A percentile compares a stretch with the other conserved stretches of the same genome.
Conservation (phyloP, 2,888 invertebrate species). For the Plusia festucae region DNA sequence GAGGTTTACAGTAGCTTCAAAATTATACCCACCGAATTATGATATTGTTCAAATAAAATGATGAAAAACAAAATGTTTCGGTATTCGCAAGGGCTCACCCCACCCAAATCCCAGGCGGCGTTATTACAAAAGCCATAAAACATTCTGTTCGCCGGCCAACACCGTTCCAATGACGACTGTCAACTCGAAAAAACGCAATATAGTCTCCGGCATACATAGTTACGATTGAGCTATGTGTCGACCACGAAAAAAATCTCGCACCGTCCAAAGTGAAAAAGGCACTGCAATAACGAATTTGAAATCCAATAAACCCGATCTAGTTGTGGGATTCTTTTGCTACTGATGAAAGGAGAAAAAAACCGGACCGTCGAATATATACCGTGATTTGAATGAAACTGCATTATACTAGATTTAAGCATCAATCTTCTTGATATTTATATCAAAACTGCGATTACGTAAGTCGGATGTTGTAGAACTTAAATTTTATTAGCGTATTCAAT, state of each 20-base stretch:
- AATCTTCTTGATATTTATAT: not conserved
- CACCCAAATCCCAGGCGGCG: slow-evolving; percentile 47
- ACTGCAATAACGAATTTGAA: slow-evolving; percentile 84
- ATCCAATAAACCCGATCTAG: slow-evolving; percentile 77
- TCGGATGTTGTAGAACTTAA: too few relatives aligned
- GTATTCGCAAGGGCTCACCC: not conserved
- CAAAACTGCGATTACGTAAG: too few relatives aligned
- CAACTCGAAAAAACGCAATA: slow-evolving; percentile 78
- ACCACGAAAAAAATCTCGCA: slow-evolving; percentile 77
- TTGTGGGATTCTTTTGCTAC: slow-evolving; percentile 60
- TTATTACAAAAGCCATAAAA: slow-evolving; percentile 78
- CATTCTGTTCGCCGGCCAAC: slow-evolving; percentile 62
- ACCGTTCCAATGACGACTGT: slow-evolving; percentile 70
- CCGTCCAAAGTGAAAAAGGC: slow-evolving; percentile 75
- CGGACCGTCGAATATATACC: slow-evolving; percentile 19
- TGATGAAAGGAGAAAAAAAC: slow-evolving; percentile 49
- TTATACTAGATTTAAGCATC: slow-evolving; percentile 6
- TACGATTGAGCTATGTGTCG: slow-evolving; percentile 65
- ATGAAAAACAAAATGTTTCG: slow-evolving; percentile 5
- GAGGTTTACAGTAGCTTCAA: not conserved
- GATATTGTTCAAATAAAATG: not conserved
- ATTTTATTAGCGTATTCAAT: too few relatives aligned
- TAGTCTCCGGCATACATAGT: slow-evolving; percentile 69
- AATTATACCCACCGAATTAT: not conserved
- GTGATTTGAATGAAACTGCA: slow-evolving; percentile 35